A percentile compares a stretch with the other conserved stretches of the same genome.
phyloP scores from a whole-genome alignment of 2,888 invertebrate species.

The Geophilus truncorum region DNA sequence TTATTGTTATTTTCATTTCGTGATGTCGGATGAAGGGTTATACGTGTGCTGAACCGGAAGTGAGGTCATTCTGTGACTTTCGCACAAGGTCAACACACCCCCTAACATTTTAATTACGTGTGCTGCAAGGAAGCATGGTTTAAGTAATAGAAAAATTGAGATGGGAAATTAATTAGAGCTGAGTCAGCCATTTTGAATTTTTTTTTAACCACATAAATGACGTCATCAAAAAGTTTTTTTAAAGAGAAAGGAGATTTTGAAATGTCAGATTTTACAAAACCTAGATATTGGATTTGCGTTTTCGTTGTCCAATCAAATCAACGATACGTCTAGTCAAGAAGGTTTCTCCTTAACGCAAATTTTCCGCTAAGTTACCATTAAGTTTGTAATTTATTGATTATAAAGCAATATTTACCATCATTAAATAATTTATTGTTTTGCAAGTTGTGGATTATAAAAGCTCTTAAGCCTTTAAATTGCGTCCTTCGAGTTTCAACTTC shows the following conservation, averaged over 20 bases:
- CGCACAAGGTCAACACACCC: slow-evolving; percentile 11
- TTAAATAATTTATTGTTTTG: neutral
- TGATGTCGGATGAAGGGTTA: neutral
- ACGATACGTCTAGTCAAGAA: too few relatives aligned
- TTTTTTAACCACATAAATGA: too few relatives aligned
- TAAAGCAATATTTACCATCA: too few relatives aligned
- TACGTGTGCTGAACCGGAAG: neutral
- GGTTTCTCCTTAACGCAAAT: too few relatives aligned
- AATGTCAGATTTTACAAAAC: too few relatives aligned
- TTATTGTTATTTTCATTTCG: neutral
- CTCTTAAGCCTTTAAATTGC: neutral
- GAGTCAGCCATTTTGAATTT: too few relatives aligned
- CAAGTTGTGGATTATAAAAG: neutral
- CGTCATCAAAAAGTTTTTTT: too few relatives aligned
- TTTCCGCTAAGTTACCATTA: too few relatives aligned
- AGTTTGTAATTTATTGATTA: too few relatives aligned
- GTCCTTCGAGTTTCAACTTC: neutral
- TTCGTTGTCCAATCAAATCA: too few relatives aligned
- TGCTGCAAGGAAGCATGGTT: neutral
- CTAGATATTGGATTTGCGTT: too few relatives aligned
- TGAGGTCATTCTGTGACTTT: neutral
- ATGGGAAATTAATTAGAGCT: neutral
- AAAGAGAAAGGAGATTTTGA: too few relatives aligned
- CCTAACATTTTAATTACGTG: neutral
- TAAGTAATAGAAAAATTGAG: neutral